Base-by-base conservation (phyloP, 1,140 invertebrate genomes). In the Cheumatopsyche charites region DNA sequence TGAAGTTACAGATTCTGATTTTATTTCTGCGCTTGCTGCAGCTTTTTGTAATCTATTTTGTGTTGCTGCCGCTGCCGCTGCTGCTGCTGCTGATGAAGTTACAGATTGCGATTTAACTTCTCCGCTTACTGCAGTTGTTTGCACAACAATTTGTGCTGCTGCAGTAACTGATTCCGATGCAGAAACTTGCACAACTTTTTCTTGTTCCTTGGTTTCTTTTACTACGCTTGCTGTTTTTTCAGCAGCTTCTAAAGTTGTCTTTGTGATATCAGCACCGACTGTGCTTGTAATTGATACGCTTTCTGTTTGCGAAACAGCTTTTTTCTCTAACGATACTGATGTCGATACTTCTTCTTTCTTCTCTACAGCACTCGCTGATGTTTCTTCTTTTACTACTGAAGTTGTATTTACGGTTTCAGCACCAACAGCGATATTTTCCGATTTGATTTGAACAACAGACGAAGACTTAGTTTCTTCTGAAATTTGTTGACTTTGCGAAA, bases 261-360 rank as follows among this genome's bases (percentile, higher is more conserved):
- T 58, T 49, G 49, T 58, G 26, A 62, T 70, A 66, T 65, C 26
- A 58, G 19, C 62, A 70, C 65, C 55, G 17, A 41, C 61, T 23
- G 43, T 17, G 65, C 62, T 52, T 70, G 65, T 47, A 43, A 43
- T 62, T 29, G 29, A 23, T 62, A 62, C 41, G 62, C 72, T 55
- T 62, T 70, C 47, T 23, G 71, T 45, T 71, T 76, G 76, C 76
- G 78, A 42, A 63, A 77, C 73, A 66, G 73, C 26, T 67, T 74
- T 73, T 69, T 76, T 29, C 74, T 76, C 78, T 74, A 71, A 74
- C 78, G 29, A 29, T 41, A 17, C 68, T 67, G 19, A 21, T 62
- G 66, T 43, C 15, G 41, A 11, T 66, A 62, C 43, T 67, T 23
- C 47, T 52, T 52, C 15, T 1, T 52, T 52, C 19, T 15, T 17